phyloP scores from a whole-genome alignment of 2,888 invertebrate genomes.

The Creontiades dilutus region DNA sequence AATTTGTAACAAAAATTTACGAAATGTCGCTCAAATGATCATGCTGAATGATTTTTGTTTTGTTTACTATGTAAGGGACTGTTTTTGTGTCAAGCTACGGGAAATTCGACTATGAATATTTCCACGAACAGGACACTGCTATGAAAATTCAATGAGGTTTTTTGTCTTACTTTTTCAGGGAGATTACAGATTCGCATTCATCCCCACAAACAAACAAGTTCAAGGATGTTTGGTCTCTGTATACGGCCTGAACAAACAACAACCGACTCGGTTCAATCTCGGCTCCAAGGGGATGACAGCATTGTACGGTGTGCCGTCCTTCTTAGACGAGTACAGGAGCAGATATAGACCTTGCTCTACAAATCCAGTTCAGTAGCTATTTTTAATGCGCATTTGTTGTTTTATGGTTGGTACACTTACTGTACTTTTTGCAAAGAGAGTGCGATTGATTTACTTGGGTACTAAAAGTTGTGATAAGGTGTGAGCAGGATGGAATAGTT shows the following conservation, averaged over 20 bases:
- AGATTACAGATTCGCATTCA: background rate
- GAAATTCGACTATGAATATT: no score
- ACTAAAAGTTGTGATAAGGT: no score
- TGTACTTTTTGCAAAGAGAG: no score
- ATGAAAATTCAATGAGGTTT: background rate
- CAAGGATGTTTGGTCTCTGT: conserved; percentile 17
- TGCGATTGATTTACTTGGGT: no score
- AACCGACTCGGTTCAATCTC: conserved; percentile 6
- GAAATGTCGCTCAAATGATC: no score
- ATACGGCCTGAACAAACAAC: background rate
- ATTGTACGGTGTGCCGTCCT: background rate
- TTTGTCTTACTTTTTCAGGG: background rate
- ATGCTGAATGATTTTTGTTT: no score
- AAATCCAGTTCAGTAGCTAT: background rate
- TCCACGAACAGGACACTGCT: no score
- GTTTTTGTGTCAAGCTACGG: background rate
- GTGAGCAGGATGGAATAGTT: no score
- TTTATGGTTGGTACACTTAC: no score
- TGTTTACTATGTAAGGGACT: no score
- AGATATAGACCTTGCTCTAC: conserved; percentile 5
- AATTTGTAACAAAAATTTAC: no score
- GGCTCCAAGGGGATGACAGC: background rate
- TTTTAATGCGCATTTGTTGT: no score
- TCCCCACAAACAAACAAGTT: background rate
- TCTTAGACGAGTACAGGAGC: background rate